A percentile compares a stretch with the other conserved stretches of the same genome.
These are phyloP conservation scores for Sinella curviseta DNA, from an alignment of 1,140 invertebrate genomes.

Conservation along the genomic window DNA sequence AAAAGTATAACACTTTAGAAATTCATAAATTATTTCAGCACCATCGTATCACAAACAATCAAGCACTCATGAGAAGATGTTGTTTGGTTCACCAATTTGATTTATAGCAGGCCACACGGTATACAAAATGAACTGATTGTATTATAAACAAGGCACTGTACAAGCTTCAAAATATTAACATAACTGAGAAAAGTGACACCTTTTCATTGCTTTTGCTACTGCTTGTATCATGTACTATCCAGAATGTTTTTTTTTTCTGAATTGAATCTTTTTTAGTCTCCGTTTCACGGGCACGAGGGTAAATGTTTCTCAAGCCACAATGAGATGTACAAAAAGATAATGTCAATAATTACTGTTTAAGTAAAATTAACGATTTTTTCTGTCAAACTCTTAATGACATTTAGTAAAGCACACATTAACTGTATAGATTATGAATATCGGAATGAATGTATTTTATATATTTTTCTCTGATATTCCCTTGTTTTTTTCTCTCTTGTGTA, in stretches of 20 bases:
- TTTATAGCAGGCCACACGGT: no score
- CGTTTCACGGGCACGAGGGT: not conserved
- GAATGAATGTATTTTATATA: no score
- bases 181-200: slow-evolving; percentile 11
- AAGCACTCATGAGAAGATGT: no score
- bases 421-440: not conserved
- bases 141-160: no score
- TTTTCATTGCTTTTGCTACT: not conserved
- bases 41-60: no score
- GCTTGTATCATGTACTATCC: not conserved
- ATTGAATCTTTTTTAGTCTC: not conserved
- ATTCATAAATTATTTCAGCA: no score
- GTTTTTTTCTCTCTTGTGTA: not conserved
- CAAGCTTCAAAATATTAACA: not conserved
- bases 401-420: not conserved
- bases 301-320: not conserved
- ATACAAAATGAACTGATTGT: no score
- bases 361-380: slow-evolving; percentile 5
- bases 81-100: no score
- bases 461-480: not conserved
- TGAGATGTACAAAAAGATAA: not conserved
- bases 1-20: no score
- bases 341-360: slow-evolving; percentile 10
- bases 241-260: not conserved
- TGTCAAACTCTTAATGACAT: not conserved